Evolutionary conservation across 2,888 invertebrate genomes (phyloP).

Genomic region (Conchocele bisecta): DNA sequence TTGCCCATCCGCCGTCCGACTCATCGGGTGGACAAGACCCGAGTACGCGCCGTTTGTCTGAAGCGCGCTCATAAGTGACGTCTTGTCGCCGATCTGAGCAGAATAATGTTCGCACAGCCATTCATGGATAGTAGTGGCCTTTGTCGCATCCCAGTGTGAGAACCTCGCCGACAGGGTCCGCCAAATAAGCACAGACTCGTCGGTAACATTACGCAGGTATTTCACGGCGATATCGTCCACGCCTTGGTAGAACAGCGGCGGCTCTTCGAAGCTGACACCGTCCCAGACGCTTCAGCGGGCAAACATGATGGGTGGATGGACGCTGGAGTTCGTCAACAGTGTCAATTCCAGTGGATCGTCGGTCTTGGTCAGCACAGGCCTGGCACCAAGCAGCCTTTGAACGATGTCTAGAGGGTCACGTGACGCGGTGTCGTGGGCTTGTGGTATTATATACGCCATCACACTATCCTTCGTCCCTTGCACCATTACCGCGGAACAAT

Average conservation of each 20-base stretch:
- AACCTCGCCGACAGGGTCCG: constrained; percentile 35
- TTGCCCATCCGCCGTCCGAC: constrained; percentile 39
- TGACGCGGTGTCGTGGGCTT: constrained; percentile 16
- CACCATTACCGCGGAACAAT: constrained; percentile 54
- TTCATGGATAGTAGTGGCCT: constrained; percentile 40
- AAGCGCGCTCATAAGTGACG: constrained; percentile 33
- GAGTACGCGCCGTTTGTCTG: constrained; percentile 57
- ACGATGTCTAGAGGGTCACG: constrained; percentile 13
- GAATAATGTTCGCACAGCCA: constrained; percentile 41
- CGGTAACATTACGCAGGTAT: constrained; percentile 36
- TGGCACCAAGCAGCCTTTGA: constrained; percentile 44
- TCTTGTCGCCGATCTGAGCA: constrained; percentile 48
- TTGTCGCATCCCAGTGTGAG: constrained; percentile 35
- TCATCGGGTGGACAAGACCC: constrained; percentile 52
- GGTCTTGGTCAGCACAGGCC: constrained; percentile 44
- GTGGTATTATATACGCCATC: constrained; percentile 32
- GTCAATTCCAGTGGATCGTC: constrained; percentile 50
- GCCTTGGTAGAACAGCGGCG: constrained; percentile 60
- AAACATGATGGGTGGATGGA: constrained; percentile 57
- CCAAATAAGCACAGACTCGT: constrained; percentile 42
- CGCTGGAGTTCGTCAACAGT: constrained; percentile 36
- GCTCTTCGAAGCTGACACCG: constrained; percentile 42
- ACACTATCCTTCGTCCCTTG: constrained; percentile 52
- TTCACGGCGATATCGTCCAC: constrained; percentile 41
- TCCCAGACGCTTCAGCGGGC: constrained; percentile 58